Percentiles rank a stretch among this genome's conserved stretches.
phyloP scores from a whole-genome alignment of 2,113 vertebrate species.

The Oncorhynchus mykiss region DNA sequence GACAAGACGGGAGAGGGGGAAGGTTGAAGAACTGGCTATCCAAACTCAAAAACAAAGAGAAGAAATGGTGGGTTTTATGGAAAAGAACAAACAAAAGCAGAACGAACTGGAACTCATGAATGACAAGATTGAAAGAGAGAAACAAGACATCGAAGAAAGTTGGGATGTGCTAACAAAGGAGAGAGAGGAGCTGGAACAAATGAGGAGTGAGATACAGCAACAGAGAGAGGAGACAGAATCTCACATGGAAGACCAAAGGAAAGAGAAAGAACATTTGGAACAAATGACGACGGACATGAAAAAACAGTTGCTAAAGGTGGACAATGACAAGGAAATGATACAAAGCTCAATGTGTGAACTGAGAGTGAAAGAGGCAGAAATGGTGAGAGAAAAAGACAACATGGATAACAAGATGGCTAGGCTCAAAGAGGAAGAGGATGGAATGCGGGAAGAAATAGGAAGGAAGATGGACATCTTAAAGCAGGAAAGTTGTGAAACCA shows the following conservation, averaged over 20 bases:
- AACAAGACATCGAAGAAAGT: slow-evolving; percentile 28
- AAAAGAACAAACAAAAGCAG: no score
- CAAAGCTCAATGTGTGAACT: slow-evolving; percentile 21
- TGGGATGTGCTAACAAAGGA: slow-evolving; percentile 9
- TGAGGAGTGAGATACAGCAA: slow-evolving; percentile 8
- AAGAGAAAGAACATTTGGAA: neutral
- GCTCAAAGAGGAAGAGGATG: neutral
- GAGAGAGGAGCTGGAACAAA: slow-evolving; percentile 40
- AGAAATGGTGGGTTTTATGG: no score
- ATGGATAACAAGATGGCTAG: slow-evolving; percentile 3
- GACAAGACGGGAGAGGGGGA: slow-evolving; percentile 2
- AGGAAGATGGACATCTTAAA: slow-evolving; percentile 10
- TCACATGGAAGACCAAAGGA: slow-evolving; percentile 19
- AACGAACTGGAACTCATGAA: no score
- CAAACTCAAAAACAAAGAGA: no score
- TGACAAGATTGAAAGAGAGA: no score
- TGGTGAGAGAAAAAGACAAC: neutral
- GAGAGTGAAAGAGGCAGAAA: slow-evolving; percentile 32
- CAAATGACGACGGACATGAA: slow-evolving; percentile 38
- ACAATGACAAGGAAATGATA: slow-evolving; percentile 12
- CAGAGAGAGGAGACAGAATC: slow-evolving; percentile 25
- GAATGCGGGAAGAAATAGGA: slow-evolving; percentile 22
- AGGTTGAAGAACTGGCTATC: slow-evolving; percentile 18
- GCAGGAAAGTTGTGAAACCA: slow-evolving; percentile 24
- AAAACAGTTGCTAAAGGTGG: slow-evolving; percentile 6